These are phyloP conservation scores for Strix aluco DNA, from an alignment of 2,113 vertebrate genomes.

Conservation along the genomic window DNA sequence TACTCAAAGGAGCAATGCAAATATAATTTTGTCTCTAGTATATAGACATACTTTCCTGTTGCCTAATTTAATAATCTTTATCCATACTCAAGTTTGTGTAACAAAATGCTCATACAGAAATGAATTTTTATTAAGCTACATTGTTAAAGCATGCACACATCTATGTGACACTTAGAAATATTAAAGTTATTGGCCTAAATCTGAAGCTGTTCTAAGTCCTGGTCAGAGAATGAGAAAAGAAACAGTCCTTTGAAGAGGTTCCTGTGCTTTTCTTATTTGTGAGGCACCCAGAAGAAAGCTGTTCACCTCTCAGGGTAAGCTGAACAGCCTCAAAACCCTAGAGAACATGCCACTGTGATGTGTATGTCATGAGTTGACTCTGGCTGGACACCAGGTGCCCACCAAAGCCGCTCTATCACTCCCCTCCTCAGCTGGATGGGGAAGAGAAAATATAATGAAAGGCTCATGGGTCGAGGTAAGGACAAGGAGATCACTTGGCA, in stretches of 20 bases:
- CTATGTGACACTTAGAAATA: neutral
- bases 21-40: neutral
- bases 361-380: neutral
- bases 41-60: neutral
- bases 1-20: neutral
- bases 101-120: neutral
- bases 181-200: neutral
- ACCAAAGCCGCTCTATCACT: neutral
- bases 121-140: neutral
- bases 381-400: neutral
- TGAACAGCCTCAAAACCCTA: neutral
- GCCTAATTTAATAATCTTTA: neutral
- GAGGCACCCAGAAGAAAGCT: neutral
- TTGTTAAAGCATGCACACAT: neutral
- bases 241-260: neutral
- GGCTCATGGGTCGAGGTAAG: neutral
- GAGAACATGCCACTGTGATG: neutral
- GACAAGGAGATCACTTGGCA: neutral
- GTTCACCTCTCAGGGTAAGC: neutral
- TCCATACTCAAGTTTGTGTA: neutral
- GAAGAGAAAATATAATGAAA: neutral
- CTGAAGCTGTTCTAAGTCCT: neutral
- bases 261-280: neutral
- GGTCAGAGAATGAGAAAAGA: neutral
- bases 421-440: neutral